Evolutionary conservation across 2,888 invertebrate genomes (phyloP).

Genomic region (Acrobasis suavella): DNA sequence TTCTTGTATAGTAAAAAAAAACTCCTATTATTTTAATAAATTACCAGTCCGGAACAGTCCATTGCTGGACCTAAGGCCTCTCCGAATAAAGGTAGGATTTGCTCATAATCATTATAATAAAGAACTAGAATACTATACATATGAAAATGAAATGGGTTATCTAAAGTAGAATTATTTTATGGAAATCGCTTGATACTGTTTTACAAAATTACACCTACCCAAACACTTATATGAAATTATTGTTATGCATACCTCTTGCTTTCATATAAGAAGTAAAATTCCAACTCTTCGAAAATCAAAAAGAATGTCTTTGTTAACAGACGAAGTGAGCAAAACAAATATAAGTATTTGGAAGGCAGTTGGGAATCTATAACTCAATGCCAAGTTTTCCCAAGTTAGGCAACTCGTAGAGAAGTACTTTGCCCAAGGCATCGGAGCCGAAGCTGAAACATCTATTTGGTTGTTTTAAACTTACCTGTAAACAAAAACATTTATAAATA

Average conservation of each 20-base stretch:
- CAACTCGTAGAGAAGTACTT: slow-evolving; percentile 69
- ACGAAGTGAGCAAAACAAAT: slow-evolving; percentile 75
- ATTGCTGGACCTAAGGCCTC: too few relatives aligned
- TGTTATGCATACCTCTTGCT: too few relatives aligned
- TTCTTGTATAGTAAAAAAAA: not conserved
- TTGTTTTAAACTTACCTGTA: slow-evolving; percentile 70
- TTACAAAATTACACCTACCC: too few relatives aligned
- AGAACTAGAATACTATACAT: too few relatives aligned
- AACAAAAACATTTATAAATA: slow-evolving; percentile 63
- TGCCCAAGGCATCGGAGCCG: slow-evolving; percentile 58
- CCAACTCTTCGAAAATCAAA: slow-evolving; percentile 49
- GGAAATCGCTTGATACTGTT: too few relatives aligned
- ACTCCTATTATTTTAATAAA: too few relatives aligned
- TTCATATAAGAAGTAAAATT: not conserved
- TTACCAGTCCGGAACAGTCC: too few relatives aligned
- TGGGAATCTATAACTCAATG: slow-evolving; percentile 81
- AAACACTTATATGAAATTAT: too few relatives aligned
- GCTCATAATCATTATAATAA: too few relatives aligned
- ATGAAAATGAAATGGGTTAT: too few relatives aligned
- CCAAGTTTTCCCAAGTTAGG: slow-evolving; percentile 71
- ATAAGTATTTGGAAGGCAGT: slow-evolving; percentile 76
- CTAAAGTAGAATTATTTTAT: too few relatives aligned
- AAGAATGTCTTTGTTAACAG: slow-evolving; percentile 72
- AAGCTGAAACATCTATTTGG: slow-evolving; percentile 60
- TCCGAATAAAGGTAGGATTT: too few relatives aligned